Base-by-base conservation (phyloP, 2,888 invertebrate genomes). In the Pyralis farinalis region DNA sequence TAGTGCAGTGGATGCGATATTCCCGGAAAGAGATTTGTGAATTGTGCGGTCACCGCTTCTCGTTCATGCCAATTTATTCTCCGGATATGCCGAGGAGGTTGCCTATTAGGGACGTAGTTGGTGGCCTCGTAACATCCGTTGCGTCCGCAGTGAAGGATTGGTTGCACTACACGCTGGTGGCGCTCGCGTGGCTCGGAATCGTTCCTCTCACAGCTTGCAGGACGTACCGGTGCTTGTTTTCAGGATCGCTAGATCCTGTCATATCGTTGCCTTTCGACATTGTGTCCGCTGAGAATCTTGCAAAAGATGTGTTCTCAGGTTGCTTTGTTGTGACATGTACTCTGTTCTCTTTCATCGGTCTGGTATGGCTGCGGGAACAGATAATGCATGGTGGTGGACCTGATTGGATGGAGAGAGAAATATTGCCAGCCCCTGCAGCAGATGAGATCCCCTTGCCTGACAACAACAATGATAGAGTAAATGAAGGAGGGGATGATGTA, bases 1-100 rank as follows among this genome's bases (percentile, higher is more conserved):
- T 99, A 49, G 95, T 98, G 63, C 98, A 99, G 88, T 99, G 99
- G 99, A 96, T 99, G 93, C 94, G 98, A 52, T 99, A 99, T 80
- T 98, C 98, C 48, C 93, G 98, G 57, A 99, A 99, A 87, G 99
- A 99, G 80, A 98, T 97, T 73, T 99, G 99, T 90, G 99, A 99
- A 81, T 86, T 99, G 51, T 99, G 99, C 80, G 97, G 98, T 47
- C 97, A 99, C 84, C 93, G 97, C 46, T 99, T 99, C 83, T 97
- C 98, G 2, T 99, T 99, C 71, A 98, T 97, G 68, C 99, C 99
- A 20, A 99, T 99, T 61, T 99, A 99, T 84, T 97, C 98, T n/a
- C 97, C 98, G 20, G 99, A 99, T 76, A 99, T 99, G 99, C 99
- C 99, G n/a, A 93, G 98, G 46, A 92, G 98, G 46, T 88, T 99